Base-by-base conservation (phyloP, 2,888 invertebrate genomes). In the Spicauda simplicius region DNA sequence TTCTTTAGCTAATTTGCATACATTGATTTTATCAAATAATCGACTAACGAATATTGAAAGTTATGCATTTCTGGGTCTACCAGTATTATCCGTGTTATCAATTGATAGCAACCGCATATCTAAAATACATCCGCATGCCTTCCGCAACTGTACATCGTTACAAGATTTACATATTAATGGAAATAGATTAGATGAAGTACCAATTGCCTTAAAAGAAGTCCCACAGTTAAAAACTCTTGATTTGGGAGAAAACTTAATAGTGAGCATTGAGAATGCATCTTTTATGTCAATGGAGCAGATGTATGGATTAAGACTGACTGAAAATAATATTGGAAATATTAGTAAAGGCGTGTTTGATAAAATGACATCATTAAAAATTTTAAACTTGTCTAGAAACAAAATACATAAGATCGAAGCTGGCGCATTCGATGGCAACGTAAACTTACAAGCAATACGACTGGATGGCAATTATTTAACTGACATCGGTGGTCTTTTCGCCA, bases 241-340 rank as follows among this genome's bases (percentile, higher is more conserved):
- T 87, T 94, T 98, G 74, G 97, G 97, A 33, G 97, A 97, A 89
- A 98, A 98, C 88, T 95, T 96, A 80, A 96, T 98, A 77, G 95
- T 95, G 62, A 94, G 95, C 75, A 94, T 98, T 77, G 96, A 95
- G 76, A 96, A 97, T 82, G 95, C 96, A 68, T 96, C 97, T n/a
- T 97, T 98, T 80, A 95, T 95, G 84, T 95, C 96, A 74, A 95
- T 98, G 94, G 95, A 95, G 77, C 96, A 97, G 80, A 95, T 98
- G 83, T 96, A 96, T 80, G 96, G 97, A 20, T 91, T 98, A 69
- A 94, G 97, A 78, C 89, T 98, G 69, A 97, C 97, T 33, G 97
- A 97, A 88, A 98, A 98, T 86, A 96, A 96, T 84, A 97, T 96
- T 77, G 96, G 95, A 66, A 96, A 96, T 84, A 96, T 96, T 68